Evolutionary conservation across 2,797 vertebrate species (phyloP).

Genomic region (Apogon talboti): DNA sequence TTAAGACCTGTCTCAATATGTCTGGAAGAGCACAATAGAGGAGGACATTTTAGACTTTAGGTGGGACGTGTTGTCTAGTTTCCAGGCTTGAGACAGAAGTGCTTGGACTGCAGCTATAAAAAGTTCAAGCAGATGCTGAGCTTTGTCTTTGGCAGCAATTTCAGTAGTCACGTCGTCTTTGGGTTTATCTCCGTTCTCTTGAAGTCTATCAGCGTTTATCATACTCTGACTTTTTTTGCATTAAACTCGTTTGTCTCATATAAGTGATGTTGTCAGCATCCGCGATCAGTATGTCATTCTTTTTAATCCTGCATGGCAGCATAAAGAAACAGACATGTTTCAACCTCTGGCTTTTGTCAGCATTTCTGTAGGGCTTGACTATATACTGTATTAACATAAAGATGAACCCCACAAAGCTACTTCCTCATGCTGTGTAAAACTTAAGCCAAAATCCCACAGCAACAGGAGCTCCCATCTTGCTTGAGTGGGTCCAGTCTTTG

Average conservation of each 20-base stretch:
- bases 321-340: no score
- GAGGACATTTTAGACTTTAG: slow-evolving; percentile 1
- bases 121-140: slow-evolving; percentile 13
- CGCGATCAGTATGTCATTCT: no score
- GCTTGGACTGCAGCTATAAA: slow-evolving; percentile 8
- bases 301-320: no score
- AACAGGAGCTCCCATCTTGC: no score
- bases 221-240: slow-evolving; percentile 3
- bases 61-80: slow-evolving; percentile 28
- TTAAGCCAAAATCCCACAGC: no score
- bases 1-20: slow-evolving; percentile 33
- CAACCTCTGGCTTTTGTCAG: no score
- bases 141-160: background rate
- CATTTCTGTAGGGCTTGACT: no score
- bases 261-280: no score
- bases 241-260: background rate
- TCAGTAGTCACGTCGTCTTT: background rate
- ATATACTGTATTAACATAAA: no score
- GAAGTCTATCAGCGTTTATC: background rate
- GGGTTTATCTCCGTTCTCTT: background rate
- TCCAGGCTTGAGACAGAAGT: slow-evolving; percentile 3
- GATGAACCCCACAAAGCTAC: no score
- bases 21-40: slow-evolving; percentile 40
- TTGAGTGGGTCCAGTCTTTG: no score
- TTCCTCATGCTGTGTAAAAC: no score